Evolutionary conservation across 2,113 vertebrate genomes (phyloP).

Genomic region (Brachyhypopomus occidentalis): DNA sequence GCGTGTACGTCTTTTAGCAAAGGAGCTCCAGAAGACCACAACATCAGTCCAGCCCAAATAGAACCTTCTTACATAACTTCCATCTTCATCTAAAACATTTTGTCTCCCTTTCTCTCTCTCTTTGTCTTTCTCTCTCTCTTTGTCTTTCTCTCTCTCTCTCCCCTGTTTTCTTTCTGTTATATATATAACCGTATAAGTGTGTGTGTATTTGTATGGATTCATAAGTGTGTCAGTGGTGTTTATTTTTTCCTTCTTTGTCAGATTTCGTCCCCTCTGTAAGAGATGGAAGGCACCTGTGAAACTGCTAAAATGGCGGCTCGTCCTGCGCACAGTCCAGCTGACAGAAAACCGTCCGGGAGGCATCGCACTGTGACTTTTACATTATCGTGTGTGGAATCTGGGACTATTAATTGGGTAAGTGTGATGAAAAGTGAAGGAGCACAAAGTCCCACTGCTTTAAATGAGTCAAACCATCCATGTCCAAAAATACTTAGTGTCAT

Average conservation of each 20-base stretch:
- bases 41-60: conserved; percentile 63
- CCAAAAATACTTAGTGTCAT: conserved; percentile 7
- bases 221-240: no score
- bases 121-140: not conserved
- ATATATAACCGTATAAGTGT: no score
- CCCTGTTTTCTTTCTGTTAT: not conserved
- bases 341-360: conserved; percentile 46
- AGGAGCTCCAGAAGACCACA: conserved; percentile 59
- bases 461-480: conserved; percentile 34
- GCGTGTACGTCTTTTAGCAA: conserved; percentile 59
- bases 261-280: conserved; percentile 43
- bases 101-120: not conserved
- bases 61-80: conserved; percentile 70
- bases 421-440: conserved; percentile 56
- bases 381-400: conserved; percentile 57
- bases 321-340: conserved; percentile 41
- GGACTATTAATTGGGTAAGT: conserved; percentile 54
- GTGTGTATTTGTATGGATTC: no score
- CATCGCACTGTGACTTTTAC: conserved; percentile 55
- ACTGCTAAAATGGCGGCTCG: conserved; percentile 44
- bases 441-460: conserved; percentile 41
- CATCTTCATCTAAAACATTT: conserved; percentile 59
- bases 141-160: not conserved
- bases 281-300: conserved; percentile 33
- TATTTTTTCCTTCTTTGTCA: conserved; percentile 2